Evolutionary conservation across 2,797 vertebrate genomes (phyloP).

Genomic region (Spinus pinus): DNA sequence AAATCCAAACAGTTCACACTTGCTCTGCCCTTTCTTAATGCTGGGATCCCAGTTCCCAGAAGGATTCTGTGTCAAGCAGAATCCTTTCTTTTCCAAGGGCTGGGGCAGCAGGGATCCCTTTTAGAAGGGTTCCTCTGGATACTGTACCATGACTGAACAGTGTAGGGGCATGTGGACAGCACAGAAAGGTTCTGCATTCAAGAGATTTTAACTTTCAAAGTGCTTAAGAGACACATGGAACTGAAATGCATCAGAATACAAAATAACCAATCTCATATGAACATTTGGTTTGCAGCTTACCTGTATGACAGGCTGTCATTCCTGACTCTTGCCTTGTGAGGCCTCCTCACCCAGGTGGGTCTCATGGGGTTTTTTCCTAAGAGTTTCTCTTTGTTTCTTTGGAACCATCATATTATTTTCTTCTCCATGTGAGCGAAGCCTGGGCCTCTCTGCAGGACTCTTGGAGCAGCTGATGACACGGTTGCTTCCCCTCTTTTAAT

Average conservation of each 20-base stretch:
- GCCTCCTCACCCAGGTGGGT: constrained; percentile 76
- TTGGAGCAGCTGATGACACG: constrained; percentile 79
- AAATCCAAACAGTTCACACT: not conserved
- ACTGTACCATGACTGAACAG: not conserved
- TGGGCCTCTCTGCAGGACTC: constrained; percentile 75
- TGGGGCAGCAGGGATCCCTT: not conserved
- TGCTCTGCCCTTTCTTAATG: not conserved
- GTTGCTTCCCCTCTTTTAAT: constrained; percentile 82
- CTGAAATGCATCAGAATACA: not conserved
- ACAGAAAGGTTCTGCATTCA: not conserved
- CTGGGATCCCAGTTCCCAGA: not conserved
- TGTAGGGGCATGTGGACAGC: not conserved
- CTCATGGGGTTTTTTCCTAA: constrained; percentile 81
- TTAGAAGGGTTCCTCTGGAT: not conserved
- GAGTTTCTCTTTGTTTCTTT: constrained; percentile 80
- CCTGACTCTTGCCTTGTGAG: constrained; percentile 71
- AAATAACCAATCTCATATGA: not conserved
- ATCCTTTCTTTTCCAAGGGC: not conserved
- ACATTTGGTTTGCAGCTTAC: constrained; percentile 81
- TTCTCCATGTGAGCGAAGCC: constrained; percentile 66
- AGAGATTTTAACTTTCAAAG: not conserved
- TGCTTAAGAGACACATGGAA: not conserved
- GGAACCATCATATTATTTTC: constrained; percentile 76
- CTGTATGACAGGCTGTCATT: constrained; percentile 77
- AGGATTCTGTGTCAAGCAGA: not conserved